Evolutionary conservation across 2,888 invertebrate genomes (phyloP).

Genomic region (Caenorhabditis imperialis): DNA sequence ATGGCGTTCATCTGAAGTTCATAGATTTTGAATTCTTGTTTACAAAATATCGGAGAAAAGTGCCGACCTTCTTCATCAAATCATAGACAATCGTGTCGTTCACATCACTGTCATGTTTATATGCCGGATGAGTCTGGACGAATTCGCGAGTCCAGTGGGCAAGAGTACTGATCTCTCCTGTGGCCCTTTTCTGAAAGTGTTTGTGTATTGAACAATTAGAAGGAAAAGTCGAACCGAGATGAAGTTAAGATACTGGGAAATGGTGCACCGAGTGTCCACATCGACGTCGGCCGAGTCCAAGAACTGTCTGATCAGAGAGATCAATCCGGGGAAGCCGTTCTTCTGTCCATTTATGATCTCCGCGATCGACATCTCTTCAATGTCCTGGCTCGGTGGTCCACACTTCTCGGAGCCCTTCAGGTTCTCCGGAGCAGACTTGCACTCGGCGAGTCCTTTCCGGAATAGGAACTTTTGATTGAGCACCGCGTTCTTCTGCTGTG

Average conservation of each 20-base stretch:
- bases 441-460: constrained; percentile 78
- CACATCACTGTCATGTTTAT: constrained; percentile 88
- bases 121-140: constrained; percentile 86
- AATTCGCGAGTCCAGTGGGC: constrained; percentile 95
- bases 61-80: constrained; percentile 81
- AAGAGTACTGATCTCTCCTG: constrained; percentile 91
- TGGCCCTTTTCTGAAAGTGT: constrained; percentile 82
- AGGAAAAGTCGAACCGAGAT: constrained; percentile 55
- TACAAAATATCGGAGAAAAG: no score
- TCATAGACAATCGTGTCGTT: constrained; percentile 92
- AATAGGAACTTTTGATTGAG: constrained; percentile 92
- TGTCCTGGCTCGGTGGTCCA: constrained; percentile 72
- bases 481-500: constrained; percentile 92
- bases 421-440: constrained; percentile 74
- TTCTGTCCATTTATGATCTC: constrained; percentile 96
- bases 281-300: constrained; percentile 96
- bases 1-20: constrained; percentile 76
- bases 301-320: constrained; percentile 93
- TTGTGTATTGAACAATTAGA: background rate
- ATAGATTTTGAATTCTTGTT: no score
- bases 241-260: constrained; percentile 91
- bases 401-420: constrained; percentile 64
- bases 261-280: constrained; percentile 95
- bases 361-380: constrained; percentile 88
- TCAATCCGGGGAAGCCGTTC: constrained; percentile 92